Evolutionary conservation across 2,113 vertebrate species (phyloP).

Genomic region (Hyla sarda): DNA sequence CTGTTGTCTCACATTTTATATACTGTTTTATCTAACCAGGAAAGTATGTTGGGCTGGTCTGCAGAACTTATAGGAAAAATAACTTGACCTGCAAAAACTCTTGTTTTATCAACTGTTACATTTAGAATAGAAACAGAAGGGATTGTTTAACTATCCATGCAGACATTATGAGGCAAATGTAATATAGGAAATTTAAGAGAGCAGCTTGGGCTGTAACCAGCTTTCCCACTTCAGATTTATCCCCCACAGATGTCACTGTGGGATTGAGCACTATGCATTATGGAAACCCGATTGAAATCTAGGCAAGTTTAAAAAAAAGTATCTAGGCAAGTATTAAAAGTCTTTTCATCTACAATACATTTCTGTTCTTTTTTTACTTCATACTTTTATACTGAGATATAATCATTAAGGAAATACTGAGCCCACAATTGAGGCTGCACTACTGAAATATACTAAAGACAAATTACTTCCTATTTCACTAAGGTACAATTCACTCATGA

Average conservation of each 20-base stretch:
- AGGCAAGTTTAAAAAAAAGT: no score
- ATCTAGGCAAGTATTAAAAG: no score
- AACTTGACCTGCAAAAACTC: background rate
- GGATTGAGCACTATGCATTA: background rate
- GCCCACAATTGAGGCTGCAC: no score
- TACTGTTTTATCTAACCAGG: background rate
- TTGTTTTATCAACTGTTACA: background rate
- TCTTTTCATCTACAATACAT: no score
- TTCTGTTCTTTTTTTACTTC: no score
- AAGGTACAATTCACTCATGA: no score
- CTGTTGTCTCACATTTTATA: background rate
- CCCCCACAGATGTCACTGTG: no score
- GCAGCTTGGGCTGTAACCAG: background rate
- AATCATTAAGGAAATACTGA: no score
- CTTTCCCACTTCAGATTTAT: background rate
- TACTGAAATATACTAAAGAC: no score
- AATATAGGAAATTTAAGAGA: background rate
- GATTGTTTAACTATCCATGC: background rate
- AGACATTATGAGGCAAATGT: background rate
- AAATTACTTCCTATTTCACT: no score
- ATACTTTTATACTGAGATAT: no score
- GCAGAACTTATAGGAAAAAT: background rate
- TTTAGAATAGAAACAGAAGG: background rate
- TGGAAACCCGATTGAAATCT: background rate
- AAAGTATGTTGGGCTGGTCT: background rate